phyloP scores from a whole-genome alignment of 1,140 invertebrate species.

The Archegozetes longisetosus region DNA sequence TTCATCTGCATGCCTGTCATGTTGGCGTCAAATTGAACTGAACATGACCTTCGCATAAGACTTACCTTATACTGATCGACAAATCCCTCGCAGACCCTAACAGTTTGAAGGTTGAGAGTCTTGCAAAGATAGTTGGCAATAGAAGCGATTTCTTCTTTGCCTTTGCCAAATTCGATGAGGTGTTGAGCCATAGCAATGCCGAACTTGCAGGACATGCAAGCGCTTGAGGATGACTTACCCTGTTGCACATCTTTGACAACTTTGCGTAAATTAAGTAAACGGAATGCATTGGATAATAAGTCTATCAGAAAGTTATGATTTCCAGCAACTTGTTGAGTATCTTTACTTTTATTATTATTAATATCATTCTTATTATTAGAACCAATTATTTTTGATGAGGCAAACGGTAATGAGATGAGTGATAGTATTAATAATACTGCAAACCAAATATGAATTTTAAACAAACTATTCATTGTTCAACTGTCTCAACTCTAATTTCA shows the following conservation, averaged over 20 bases:
- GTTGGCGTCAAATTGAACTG: too few relatives aligned
- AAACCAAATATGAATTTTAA: too few relatives aligned
- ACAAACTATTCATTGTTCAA: too few relatives aligned
- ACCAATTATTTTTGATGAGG: not conserved
- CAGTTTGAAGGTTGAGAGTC: conserved; percentile 15
- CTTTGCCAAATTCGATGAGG: conserved; percentile 16
- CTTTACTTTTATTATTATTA: not conserved
- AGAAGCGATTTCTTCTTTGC: conserved; percentile 17
- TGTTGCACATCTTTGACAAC: conserved; percentile 13
- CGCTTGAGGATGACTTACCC: not conserved
- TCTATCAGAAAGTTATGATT: not conserved
- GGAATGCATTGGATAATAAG: conserved; percentile 7
- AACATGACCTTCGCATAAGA: too few relatives aligned
- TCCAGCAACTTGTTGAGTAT: not conserved
- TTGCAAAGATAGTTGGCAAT: conserved; percentile 17
- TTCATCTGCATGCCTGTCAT: too few relatives aligned
- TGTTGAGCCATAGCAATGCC: conserved; percentile 17
- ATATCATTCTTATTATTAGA: not conserved
- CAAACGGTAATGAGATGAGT: too few relatives aligned
- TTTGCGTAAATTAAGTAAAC: conserved; percentile 17
- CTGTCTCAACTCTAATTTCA: too few relatives aligned
- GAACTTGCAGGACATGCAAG: conserved; percentile 19
- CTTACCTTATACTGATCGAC: conserved; percentile 19
- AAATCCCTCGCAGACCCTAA: conserved; percentile 19
- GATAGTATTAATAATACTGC: too few relatives aligned